Conservation (phyloP, 2,797 vertebrate genomes). For the Scleropages formosus region DNA sequence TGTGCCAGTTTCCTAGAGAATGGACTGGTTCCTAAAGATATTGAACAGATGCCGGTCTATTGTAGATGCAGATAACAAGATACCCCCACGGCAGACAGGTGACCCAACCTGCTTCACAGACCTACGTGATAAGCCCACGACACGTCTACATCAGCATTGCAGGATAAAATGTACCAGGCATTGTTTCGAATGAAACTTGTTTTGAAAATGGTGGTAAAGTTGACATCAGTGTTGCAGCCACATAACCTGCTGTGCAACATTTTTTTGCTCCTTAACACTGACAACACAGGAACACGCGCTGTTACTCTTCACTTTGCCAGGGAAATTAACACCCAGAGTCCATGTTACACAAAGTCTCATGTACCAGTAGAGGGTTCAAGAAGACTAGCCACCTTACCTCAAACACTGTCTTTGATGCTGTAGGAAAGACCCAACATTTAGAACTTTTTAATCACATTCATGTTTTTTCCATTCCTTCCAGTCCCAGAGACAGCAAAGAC, state of each 20-base stretch:
- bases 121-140: background rate
- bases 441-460: slow-evolving; percentile 14
- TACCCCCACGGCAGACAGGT: slow-evolving; percentile 1
- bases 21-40: background rate
- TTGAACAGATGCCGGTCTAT: background rate
- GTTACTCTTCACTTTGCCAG: too few relatives aligned
- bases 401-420: slow-evolving; percentile 24
- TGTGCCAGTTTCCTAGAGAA: background rate
- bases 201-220: background rate
- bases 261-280: too few relatives aligned
- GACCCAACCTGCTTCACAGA: background rate
- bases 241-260: slow-evolving; percentile 63
- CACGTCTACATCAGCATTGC: background rate
- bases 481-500: too few relatives aligned
- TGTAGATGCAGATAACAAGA: slow-evolving; percentile 6
- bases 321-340: too few relatives aligned
- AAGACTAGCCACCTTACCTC: slow-evolving; percentile 45
- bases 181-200: background rate
- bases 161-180: background rate
- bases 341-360: too few relatives aligned
- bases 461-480: slow-evolving; percentile 17
- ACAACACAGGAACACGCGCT: too few relatives aligned
- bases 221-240: slow-evolving; percentile 29
- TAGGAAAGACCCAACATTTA: slow-evolving; percentile 33
- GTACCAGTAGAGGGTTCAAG: slow-evolving; percentile 30